Base-by-base conservation (phyloP, 2,888 invertebrate genomes). In the Brachyptera putata region DNA sequence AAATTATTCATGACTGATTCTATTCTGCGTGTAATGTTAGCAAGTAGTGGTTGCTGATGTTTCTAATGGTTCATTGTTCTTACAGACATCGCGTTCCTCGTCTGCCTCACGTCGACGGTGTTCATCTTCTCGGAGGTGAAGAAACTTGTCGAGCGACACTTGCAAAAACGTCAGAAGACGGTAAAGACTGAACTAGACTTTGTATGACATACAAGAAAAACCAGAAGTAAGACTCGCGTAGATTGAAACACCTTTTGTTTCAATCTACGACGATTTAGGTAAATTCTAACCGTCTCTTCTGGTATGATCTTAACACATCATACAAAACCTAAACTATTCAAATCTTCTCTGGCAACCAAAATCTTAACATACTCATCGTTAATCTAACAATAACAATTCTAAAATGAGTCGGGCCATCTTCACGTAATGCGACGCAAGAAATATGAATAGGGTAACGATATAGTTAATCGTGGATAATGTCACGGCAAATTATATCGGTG, bases 41-140 rank as follows among this genome's bases (percentile, higher is more conserved):
- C n/a, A n/a, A n/a, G n/a, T n/a, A n/a, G n/a, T n/a, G n/a, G 11
- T 14, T 4, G 39, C 11, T 7, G 39, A 7, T n/a, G 39, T 39
- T 11, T 39, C 11, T 39, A 39, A 49, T 25, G 4, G 26, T 3
- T 4, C 4, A n/a, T 9, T 16, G 7, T 53, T 36, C 36, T 21
- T n/a, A 36, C 81, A 93, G 95, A 99, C 81, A 84, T 98, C 73
- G 74, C 92, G 68, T 95, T 97, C 77, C 82, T 99, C 67, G 82
- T 94, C 25, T 83, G 85, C 67, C 81, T 99, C 61, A 95, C 98
- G 21, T 99, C 98, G n/a, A 91, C 93, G 66, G 98, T 99, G 56
- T 95, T 96, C 77, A 79, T 95, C 60, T 88, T 95, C 61, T 91
- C 95, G 63, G 98, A 98, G 77, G 74, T 92, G 26, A 94, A 95